phyloP scores from a whole-genome alignment of 23 tunicate species.

The Phallusia fumigata region DNA sequence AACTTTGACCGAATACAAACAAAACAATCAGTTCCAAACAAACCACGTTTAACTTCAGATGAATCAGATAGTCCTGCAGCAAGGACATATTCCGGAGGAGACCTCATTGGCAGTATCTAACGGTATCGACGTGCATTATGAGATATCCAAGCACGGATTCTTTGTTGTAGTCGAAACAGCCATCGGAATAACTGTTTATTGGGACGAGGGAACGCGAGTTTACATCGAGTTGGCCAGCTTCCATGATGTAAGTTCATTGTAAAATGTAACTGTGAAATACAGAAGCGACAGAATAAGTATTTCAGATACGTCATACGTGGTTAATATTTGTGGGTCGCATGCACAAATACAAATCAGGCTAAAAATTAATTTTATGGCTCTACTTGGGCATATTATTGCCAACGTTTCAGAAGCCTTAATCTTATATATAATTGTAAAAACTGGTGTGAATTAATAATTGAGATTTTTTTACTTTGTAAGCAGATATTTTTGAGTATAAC shows the following conservation, averaged over 20 bases:
- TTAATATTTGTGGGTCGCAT: too few species aligned
- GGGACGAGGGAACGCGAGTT: conserved; percentile 76
- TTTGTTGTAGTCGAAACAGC: conserved; percentile 40
- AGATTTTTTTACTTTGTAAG: too few species aligned
- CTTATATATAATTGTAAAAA: too few species aligned
- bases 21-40: neutral
- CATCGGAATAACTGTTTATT: conserved; percentile 55
- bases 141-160: conserved; percentile 57
- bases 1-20: neutral
- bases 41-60: neutral
- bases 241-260: conserved; percentile 20
- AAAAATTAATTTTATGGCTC: too few species aligned
- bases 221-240: conserved; percentile 45
- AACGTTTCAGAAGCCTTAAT: too few species aligned
- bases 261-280: too few species aligned
- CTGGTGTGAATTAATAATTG: too few species aligned
- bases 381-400: too few species aligned
- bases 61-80: conserved; percentile 33
- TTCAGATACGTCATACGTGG: too few species aligned
- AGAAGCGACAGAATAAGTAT: neutral
- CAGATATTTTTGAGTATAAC: too few species aligned
- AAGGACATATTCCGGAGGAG: conserved; percentile 26
- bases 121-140: conserved; percentile 34
- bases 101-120: conserved; percentile 16
- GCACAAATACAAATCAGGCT: too few species aligned